Percentiles rank a stretch among this genome's conserved stretches.
Conservation (phyloP, 2,888 invertebrate genomes). For the Chymomyza amoena region DNA sequence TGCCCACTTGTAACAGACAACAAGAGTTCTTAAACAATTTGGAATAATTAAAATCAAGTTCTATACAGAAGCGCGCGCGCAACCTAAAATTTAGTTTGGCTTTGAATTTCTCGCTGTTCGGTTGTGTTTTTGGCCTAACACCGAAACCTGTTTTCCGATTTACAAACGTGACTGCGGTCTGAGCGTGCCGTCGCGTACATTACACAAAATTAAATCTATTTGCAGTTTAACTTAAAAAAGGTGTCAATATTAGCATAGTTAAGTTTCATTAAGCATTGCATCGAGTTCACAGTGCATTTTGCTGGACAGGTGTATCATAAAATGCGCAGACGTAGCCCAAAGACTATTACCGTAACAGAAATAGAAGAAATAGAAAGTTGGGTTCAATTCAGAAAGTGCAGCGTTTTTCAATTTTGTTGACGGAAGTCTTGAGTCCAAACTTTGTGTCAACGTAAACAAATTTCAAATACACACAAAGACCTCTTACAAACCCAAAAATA, state of each 20-base stretch:
- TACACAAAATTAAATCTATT: conserved; percentile 33
- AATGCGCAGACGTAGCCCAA: conserved; percentile 21
- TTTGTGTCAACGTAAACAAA: conserved; percentile 35
- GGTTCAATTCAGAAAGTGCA: conserved; percentile 25
- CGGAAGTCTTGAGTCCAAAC: conserved; percentile 52
- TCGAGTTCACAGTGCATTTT: not conserved
- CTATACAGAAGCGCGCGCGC: conserved; percentile 28
- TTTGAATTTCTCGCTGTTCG: conserved; percentile 61
- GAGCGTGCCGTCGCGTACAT: not conserved
- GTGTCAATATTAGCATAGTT: conserved; percentile 46
- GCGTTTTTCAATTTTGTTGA: conserved; percentile 52
- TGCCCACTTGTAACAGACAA: not conserved
- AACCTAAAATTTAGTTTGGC: conserved; percentile 44
- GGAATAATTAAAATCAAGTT: not conserved
- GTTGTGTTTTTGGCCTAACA: conserved; percentile 43
- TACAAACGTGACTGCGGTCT: conserved; percentile 38
- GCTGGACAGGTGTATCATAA: not conserved
- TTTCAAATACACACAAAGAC: conserved; percentile 4
- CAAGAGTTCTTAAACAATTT: not conserved
- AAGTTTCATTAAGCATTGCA: not conserved
- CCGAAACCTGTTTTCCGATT: conserved; percentile 47
- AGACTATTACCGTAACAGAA: conserved; percentile 32
- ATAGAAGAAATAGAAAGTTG: conserved; percentile 60
- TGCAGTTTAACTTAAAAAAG: conserved; percentile 40
- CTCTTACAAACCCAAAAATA: not conserved